Conservation (phyloP, 1,140 invertebrate species). For the Palaemon carinicauda region DNA sequence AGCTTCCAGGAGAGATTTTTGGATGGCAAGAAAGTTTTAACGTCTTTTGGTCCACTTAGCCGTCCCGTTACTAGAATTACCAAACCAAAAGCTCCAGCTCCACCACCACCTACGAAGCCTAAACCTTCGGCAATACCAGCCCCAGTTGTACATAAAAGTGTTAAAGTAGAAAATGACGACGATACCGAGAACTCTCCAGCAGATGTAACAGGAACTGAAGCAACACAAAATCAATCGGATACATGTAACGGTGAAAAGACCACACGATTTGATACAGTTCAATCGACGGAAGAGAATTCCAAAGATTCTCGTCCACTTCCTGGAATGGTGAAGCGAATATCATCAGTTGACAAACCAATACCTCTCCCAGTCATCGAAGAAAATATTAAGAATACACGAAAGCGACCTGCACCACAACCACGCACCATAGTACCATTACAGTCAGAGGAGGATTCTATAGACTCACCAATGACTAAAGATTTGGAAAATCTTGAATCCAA, state of each 20-base stretch:
- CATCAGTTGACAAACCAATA: background rate
- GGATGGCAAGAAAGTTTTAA: slow-evolving; percentile 36
- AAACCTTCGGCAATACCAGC: background rate
- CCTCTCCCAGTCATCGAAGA: slow-evolving; percentile 40
- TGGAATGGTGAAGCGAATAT: background rate
- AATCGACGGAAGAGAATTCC: background rate
- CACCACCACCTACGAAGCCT: slow-evolving; percentile 38
- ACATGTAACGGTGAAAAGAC: background rate
- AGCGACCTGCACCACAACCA: slow-evolving; percentile 42
- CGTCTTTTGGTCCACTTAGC: slow-evolving; percentile 41
- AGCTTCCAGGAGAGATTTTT: slow-evolving; percentile 22
- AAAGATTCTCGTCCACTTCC: background rate
- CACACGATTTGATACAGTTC: background rate
- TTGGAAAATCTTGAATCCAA: background rate
- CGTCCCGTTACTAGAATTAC: background rate
- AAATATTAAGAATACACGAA: slow-evolving; percentile 29
- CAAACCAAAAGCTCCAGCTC: slow-evolving; percentile 46
- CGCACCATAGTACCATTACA: background rate
- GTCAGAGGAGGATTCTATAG: background rate
- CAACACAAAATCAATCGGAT: background rate
- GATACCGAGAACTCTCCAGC: background rate
- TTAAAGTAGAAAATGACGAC: background rate
- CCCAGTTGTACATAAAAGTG: background rate
- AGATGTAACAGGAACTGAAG: background rate
- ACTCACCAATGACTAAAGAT: background rate